These are phyloP conservation scores for Prunella fulvescens DNA, from an alignment of 2,113 vertebrate genomes.

Conservation along the genomic window DNA sequence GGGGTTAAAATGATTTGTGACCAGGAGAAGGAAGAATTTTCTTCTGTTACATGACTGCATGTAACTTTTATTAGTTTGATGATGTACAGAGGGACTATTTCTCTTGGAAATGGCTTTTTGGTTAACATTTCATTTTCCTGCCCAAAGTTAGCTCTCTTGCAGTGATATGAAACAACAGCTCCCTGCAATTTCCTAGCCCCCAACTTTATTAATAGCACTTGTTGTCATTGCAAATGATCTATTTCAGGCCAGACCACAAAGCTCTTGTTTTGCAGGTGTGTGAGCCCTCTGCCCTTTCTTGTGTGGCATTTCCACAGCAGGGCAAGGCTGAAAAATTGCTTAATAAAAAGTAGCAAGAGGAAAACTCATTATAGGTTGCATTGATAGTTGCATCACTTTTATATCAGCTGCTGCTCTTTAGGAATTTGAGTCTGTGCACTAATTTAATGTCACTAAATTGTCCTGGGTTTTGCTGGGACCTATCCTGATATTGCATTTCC, in stretches of 20 bases:
- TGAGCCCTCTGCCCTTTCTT: rapidly evolving
- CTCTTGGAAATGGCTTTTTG: conserved; percentile 39
- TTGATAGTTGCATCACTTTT: neutral
- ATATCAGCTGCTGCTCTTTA: neutral
- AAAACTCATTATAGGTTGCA: neutral
- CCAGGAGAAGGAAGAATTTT: neutral
- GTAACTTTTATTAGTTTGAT: conserved; percentile 32
- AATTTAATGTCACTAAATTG: neutral
- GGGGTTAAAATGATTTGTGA: neutral
- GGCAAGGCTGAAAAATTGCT: neutral
- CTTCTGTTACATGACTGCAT: neutral
- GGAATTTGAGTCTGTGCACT: neutral
- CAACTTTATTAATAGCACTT: neutral
- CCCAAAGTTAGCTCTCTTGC: neutral
- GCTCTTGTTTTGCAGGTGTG: neutral
- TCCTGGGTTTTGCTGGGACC: neutral
- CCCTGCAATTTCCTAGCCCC: neutral
- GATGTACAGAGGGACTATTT: conserved; percentile 20
- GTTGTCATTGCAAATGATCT: neutral
- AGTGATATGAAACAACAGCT: neutral
- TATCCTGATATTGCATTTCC: neutral
- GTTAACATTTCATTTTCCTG: conserved; percentile 48
- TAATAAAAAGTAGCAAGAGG: neutral
- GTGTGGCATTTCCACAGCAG: neutral
- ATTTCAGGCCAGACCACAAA: neutral